A percentile compares a stretch with the other conserved stretches of the same genome.
These are phyloP conservation scores for Dendroctonus ponderosae DNA, from an alignment of 1,140 invertebrate genomes.

Conservation along the genomic window DNA sequence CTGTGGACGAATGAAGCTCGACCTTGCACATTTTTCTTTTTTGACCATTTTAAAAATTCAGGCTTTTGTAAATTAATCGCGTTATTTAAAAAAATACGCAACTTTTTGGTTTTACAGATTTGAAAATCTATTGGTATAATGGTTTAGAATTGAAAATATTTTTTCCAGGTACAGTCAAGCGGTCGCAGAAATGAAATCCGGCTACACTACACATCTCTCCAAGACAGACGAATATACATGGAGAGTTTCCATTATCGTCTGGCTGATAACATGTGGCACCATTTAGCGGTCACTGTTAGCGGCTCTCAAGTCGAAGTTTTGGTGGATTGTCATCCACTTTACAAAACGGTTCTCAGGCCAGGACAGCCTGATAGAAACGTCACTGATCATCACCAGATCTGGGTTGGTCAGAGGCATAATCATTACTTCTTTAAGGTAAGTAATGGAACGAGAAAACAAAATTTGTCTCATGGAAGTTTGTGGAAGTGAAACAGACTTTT, in stretches of 20 bases:
- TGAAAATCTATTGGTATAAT: too few species aligned
- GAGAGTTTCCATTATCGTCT: slow-evolving; percentile 85
- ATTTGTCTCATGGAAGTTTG: neutral
- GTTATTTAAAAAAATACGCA: too few species aligned
- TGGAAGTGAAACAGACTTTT: too few species aligned
- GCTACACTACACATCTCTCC: slow-evolving; percentile 67
- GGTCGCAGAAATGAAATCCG: slow-evolving; percentile 82
- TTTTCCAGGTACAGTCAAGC: slow-evolving; percentile 72
- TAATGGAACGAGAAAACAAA: neutral
- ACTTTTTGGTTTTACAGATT: too few species aligned
- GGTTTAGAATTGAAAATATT: too few species aligned
- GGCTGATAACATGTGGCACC: slow-evolving; percentile 84
- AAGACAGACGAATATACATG: slow-evolving; percentile 64
- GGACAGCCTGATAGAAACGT: slow-evolving; percentile 72
- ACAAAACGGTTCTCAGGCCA: slow-evolving; percentile 66
- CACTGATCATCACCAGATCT: slow-evolving; percentile 69
- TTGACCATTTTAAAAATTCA: too few species aligned
- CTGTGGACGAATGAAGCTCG: too few species aligned
- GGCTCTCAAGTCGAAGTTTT: slow-evolving; percentile 78
- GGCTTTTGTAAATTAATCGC: too few species aligned
- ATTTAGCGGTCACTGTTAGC: slow-evolving; percentile 77
- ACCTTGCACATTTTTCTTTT: too few species aligned
- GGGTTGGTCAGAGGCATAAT: slow-evolving; percentile 84
- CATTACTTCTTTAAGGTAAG: slow-evolving; percentile 86
- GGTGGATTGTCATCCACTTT: slow-evolving; percentile 83